Conservation (phyloP, 2,888 invertebrate genomes). For the Coenonympha glycerion region DNA sequence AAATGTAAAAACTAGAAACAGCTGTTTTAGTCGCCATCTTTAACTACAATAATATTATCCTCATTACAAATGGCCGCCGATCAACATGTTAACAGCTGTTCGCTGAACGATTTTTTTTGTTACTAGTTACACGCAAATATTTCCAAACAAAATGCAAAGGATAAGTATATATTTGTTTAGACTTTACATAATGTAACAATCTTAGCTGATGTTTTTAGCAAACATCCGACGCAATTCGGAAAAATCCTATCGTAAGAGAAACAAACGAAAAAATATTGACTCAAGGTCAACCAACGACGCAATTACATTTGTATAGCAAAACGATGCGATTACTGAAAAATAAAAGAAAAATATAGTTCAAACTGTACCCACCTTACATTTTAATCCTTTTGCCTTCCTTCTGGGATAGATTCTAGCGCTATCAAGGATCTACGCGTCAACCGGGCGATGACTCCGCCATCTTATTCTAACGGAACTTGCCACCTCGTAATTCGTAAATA, state of each 20-base stretch:
- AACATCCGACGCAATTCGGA: not conserved
- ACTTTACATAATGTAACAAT: not conserved
- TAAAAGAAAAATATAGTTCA: conserved; percentile 26
- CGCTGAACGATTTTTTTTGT: too few species aligned
- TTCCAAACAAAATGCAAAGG: too few species aligned
- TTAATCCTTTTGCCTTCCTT: conserved; percentile 19
- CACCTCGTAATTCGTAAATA: conserved; percentile 31
- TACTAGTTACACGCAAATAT: too few species aligned
- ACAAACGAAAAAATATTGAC: conserved; percentile 8
- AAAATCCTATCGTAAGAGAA: not conserved
- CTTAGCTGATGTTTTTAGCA: not conserved
- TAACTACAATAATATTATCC: too few species aligned
- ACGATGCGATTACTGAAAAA: conserved; percentile 12
- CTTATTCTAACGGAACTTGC: conserved; percentile 43
- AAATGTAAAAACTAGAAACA: too few species aligned
- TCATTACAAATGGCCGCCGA: too few species aligned
- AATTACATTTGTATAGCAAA: conserved; percentile 23
- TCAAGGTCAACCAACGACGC: conserved; percentile 35
- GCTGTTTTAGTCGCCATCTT: too few species aligned
- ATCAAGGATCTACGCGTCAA: conserved; percentile 32
- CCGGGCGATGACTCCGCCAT: conserved; percentile 64
- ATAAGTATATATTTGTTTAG: too few species aligned
- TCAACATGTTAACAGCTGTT: too few species aligned
- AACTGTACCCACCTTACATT: conserved; percentile 49
- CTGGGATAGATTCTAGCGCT: conserved; percentile 17